Conservation (phyloP, 2,113 vertebrate species). For the Hippocampus barbouri region DNA sequence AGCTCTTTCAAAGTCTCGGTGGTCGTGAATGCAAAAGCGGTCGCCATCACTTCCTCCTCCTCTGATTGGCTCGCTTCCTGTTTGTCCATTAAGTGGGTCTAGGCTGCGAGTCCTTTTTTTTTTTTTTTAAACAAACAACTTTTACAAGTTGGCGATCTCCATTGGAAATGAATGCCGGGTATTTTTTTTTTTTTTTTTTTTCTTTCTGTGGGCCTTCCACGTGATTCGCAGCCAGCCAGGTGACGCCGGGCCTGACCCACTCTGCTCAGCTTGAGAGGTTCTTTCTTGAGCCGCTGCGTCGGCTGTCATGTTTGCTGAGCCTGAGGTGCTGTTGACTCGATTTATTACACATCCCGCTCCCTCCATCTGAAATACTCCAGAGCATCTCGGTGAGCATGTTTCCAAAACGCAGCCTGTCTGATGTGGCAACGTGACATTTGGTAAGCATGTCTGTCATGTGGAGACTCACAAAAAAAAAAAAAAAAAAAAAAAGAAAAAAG, state of each 20-base stretch:
- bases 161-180: not conserved
- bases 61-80: conserved; percentile 14
- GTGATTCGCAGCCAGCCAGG: conserved; percentile 46
- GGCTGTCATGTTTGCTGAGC: not conserved
- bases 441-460: not conserved
- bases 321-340: not conserved
- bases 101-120: conserved; percentile 33
- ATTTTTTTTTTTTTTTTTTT: not conserved
- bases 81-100: conserved; percentile 53
- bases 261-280: conserved; percentile 26
- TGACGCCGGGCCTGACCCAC: conserved; percentile 28
- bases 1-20: conserved; percentile 7
- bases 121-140: conserved; percentile 47
- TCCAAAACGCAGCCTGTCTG: not conserved
- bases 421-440: not conserved
- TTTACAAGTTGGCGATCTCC: conserved; percentile 49
- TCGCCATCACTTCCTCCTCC: conserved; percentile 1
- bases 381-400: not conserved
- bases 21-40: not conserved
- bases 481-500: no score
- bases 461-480: not conserved
- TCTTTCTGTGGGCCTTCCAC: conserved; percentile 20
- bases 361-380: not conserved
- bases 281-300: conserved; percentile 4
- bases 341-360: not conserved